Conservation (phyloP, 2,113 vertebrate genomes). For the Syngnathoides biaculeatus region DNA sequence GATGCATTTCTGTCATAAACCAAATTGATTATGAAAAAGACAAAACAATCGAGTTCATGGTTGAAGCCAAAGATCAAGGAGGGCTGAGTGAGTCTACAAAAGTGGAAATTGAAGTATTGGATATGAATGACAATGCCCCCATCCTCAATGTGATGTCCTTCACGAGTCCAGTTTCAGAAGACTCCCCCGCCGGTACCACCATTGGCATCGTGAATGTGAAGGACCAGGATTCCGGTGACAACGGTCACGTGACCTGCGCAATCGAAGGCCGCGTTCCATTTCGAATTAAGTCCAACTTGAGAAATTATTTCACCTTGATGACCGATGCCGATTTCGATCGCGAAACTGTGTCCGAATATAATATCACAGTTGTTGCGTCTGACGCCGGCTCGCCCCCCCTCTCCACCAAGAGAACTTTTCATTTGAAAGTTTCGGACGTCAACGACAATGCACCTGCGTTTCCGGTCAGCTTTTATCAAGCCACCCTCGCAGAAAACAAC, state of each 20-base stretch:
- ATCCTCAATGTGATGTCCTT: slow-evolving; percentile 54
- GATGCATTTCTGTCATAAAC: slow-evolving; percentile 36
- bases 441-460: slow-evolving; percentile 65
- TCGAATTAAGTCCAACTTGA: slow-evolving; percentile 43
- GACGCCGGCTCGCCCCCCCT: slow-evolving; percentile 29
- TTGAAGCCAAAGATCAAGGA: slow-evolving; percentile 55
- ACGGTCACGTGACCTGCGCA: slow-evolving; percentile 45
- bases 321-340: slow-evolving; percentile 42
- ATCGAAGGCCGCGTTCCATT: slow-evolving; percentile 44
- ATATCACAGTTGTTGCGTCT: slow-evolving; percentile 32
- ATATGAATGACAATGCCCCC: slow-evolving; percentile 60
- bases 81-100: slow-evolving; percentile 32
- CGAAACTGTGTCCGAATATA: slow-evolving; percentile 29
- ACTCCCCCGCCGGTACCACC: slow-evolving; percentile 29
- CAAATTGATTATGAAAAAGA: slow-evolving; percentile 59
- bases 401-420: neutral
- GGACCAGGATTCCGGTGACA: slow-evolving; percentile 54
- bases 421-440: slow-evolving; percentile 50
- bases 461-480: slow-evolving; percentile 17
- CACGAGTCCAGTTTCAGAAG: slow-evolving; percentile 38
- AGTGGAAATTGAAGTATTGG: slow-evolving; percentile 51
- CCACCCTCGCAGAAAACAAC: slow-evolving; percentile 48
- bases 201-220: slow-evolving; percentile 52
- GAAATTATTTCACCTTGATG: slow-evolving; percentile 51
- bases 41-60: slow-evolving; percentile 44